Conservation (phyloP, 2,797 vertebrate species). For the Siniperca scherzeri region DNA sequence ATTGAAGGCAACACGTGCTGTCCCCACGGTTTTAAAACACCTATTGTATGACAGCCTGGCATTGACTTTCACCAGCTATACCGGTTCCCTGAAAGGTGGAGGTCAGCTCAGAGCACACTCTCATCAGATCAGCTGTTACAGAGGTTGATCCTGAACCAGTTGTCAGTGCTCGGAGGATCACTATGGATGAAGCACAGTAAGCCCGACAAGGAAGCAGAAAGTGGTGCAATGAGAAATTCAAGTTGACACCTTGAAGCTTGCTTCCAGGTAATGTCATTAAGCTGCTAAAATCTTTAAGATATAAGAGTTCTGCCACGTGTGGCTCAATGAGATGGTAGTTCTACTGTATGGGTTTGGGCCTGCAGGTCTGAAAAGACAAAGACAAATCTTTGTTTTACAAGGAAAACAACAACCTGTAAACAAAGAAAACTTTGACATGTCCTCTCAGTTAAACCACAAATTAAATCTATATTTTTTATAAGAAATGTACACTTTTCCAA, state of each 20-base stretch:
- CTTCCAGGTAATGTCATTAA: conserved; percentile 50
- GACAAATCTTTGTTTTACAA: background rate
- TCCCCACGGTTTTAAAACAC: background rate
- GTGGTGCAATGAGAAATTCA: conserved; percentile 58
- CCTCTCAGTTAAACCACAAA: background rate
- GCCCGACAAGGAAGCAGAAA: conserved; percentile 26
- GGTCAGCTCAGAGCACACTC: conserved; percentile 26
- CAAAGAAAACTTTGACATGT: background rate
- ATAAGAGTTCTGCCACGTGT: conserved; percentile 33
- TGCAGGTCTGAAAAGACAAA: background rate
- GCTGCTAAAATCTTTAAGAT: conserved; percentile 43
- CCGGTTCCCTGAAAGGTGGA: background rate
- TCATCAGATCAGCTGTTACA: conserved; percentile 25
- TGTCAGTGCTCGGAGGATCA: conserved; percentile 47
- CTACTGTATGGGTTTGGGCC: background rate
- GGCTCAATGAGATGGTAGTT: background rate
- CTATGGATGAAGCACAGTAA: conserved; percentile 56
- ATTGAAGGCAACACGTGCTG: background rate
- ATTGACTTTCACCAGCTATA: conserved; percentile 6
- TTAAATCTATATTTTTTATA: background rate
- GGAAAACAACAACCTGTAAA: background rate
- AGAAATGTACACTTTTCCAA: background rate
- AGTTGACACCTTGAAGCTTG: conserved; percentile 60
- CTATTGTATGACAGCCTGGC: background rate
- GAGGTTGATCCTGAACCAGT: conserved; percentile 45